These are phyloP conservation scores for Drosophila grimshawi DNA, from an alignment of 1,140 invertebrate genomes.

Conservation along the genomic window DNA sequence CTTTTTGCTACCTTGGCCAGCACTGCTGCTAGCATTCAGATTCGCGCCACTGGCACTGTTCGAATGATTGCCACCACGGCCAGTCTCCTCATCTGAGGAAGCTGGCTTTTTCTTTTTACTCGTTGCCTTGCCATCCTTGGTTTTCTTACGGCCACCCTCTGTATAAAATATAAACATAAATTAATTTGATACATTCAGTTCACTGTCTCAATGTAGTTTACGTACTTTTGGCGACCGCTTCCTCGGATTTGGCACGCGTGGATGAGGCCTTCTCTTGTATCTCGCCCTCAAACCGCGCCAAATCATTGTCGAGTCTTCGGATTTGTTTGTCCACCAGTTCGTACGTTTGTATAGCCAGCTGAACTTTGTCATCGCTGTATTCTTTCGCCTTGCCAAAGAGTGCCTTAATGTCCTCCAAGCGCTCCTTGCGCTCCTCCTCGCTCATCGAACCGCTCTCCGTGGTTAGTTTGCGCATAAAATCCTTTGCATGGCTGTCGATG, in stretches of 20 bases:
- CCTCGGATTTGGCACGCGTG: slow-evolving; percentile 88
- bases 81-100: slow-evolving; percentile 78
- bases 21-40: slow-evolving; percentile 54
- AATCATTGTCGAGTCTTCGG: slow-evolving; percentile 96
- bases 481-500: slow-evolving; percentile 94
- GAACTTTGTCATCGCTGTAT: slow-evolving; percentile 98
- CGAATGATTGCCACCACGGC: slow-evolving; percentile 52
- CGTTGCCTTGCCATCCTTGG: slow-evolving; percentile 85
- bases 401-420: slow-evolving; percentile 93
- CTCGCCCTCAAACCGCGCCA: slow-evolving; percentile 98
- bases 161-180: neutral
- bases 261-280: slow-evolving; percentile 96
- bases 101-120: slow-evolving; percentile 81
- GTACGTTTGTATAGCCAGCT: slow-evolving; percentile 98
- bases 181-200: neutral
- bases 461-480: slow-evolving; percentile 89
- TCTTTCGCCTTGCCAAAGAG: slow-evolving; percentile 96
- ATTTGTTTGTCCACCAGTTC: slow-evolving; percentile 99
- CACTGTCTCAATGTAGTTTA: neutral
- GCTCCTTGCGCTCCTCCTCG: slow-evolving; percentile 92
- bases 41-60: slow-evolving; percentile 50
- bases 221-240: slow-evolving; percentile 85
- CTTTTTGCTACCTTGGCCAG: slow-evolving; percentile 83
- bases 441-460: slow-evolving; percentile 86
- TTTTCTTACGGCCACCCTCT: slow-evolving; percentile 87